Percentiles rank a stretch among this genome's conserved stretches.
Conservation (phyloP, 2,113 vertebrate species). For the Rhegmatorhina hoffmannsi region DNA sequence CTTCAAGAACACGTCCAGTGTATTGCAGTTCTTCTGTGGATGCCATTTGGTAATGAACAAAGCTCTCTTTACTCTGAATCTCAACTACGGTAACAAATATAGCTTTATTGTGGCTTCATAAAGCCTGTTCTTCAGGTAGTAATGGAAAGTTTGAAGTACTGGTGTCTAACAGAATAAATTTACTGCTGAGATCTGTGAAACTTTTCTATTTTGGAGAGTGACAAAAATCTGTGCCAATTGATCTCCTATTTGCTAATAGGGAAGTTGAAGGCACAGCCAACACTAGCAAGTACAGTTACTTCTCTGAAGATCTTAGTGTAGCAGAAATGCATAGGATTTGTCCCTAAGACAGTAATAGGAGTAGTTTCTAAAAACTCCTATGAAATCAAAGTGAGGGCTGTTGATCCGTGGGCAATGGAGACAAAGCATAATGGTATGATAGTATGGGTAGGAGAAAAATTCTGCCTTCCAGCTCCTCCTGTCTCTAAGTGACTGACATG, state of each 20-base stretch:
- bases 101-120: neutral
- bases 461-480: neutral
- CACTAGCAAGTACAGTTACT: neutral
- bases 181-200: neutral
- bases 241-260: neutral
- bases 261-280: neutral
- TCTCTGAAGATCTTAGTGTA: neutral
- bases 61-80: neutral
- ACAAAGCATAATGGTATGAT: neutral
- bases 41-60: neutral
- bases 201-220: neutral
- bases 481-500: neutral
- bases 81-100: neutral
- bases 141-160: neutral
- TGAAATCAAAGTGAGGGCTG: neutral
- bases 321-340: neutral
- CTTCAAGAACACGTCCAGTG: neutral
- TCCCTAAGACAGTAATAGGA: neutral
- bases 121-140: neutral
- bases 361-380: neutral
- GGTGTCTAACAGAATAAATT: neutral
- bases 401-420: neutral
- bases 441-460: neutral
- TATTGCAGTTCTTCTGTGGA: neutral
- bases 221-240: neutral